phyloP scores from a whole-genome alignment of 2,888 invertebrate genomes.

The Torymus texanus region DNA sequence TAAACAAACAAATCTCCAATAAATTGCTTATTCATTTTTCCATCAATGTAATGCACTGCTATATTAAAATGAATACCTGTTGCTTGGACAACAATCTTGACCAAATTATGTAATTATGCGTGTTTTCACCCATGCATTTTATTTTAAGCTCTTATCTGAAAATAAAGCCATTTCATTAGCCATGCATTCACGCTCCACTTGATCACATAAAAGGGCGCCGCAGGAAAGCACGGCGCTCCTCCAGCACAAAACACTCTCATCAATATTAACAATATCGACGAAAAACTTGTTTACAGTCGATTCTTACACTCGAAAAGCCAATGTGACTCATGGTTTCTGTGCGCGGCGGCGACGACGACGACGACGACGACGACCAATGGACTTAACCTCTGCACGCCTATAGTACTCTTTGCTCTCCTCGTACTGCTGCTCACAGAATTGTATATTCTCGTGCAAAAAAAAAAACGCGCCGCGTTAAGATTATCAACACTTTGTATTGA shows the following conservation, averaged over 20 bases:
- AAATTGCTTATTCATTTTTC: too few species aligned
- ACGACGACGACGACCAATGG: too few species aligned
- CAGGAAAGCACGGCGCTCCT: neutral
- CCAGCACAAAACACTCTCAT: neutral
- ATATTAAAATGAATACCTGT: slow-evolving; percentile 42
- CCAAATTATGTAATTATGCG: slow-evolving; percentile 46
- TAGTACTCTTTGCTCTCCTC: too few species aligned
- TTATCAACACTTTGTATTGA: too few species aligned
- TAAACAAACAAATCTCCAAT: neutral
- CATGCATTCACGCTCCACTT: slow-evolving; percentile 4
- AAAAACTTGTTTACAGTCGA: slow-evolving; percentile 23
- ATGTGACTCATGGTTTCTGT: slow-evolving; percentile 45
- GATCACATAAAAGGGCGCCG: slow-evolving; percentile 25
- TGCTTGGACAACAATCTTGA: slow-evolving; percentile 23
- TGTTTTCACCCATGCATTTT: slow-evolving; percentile 45
- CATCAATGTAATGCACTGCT: neutral
- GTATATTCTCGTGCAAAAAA: too few species aligned
- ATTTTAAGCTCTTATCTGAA: slow-evolving; percentile 47
- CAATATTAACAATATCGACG: neutral
- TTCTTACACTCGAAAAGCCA: slow-evolving; percentile 36
- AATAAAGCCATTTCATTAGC: slow-evolving; percentile 31
- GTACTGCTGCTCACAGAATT: too few species aligned
- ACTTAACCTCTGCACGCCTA: too few species aligned
- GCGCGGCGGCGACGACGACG: too few species aligned
- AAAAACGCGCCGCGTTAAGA: too few species aligned